A percentile compares a stretch with the other conserved stretches of the same genome.
Conservation (phyloP, 2,888 invertebrate species). For the Amphiduros pacificus region DNA sequence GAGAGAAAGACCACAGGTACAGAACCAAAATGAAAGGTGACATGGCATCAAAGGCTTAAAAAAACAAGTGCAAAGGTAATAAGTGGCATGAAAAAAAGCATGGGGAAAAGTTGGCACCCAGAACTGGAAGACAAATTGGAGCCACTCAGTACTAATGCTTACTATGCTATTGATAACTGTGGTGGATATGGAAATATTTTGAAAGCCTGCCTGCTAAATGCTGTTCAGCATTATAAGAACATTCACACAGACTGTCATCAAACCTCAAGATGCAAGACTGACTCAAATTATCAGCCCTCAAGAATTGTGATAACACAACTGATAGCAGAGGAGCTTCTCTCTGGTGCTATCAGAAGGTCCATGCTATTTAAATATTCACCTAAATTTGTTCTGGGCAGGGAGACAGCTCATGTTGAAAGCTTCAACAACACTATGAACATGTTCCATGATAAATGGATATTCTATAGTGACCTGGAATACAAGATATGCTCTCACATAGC, state of each 20-base stretch:
- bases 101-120: neutral
- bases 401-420: neutral
- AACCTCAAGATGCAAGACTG: neutral
- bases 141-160: neutral
- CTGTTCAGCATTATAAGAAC: no score
- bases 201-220: neutral
- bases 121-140: neutral
- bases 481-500: neutral
- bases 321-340: neutral
- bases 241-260: neutral
- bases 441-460: neutral
- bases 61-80: no score
- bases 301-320: neutral
- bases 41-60: no score
- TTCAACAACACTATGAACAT: no score
- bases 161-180: neutral
- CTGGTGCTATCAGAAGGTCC: neutral
- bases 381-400: neutral
- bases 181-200: neutral
- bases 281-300: neutral
- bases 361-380: neutral
- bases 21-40: neutral
- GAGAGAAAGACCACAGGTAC: neutral
- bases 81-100: neutral
- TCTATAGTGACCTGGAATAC: neutral